Evolutionary conservation across 2,888 invertebrate genomes (phyloP).

Genomic region (Baronia brevicornis): DNA sequence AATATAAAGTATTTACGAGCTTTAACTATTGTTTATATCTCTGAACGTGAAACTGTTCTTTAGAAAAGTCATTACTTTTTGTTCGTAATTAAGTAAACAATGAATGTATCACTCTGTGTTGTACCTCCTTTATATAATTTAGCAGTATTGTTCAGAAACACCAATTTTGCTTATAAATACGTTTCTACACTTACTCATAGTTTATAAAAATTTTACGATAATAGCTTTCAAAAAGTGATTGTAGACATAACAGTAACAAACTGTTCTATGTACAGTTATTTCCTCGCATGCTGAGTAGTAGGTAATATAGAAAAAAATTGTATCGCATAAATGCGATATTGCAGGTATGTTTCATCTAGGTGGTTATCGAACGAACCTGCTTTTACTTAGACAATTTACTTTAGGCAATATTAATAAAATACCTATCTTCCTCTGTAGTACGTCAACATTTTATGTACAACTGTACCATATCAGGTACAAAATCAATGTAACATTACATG

Average conservation of each 20-base stretch:
- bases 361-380: slow-evolving; percentile 19
- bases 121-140: slow-evolving; percentile 12
- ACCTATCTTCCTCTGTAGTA: slow-evolving; percentile 44
- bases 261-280: slow-evolving; percentile 44
- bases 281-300: slow-evolving; percentile 49
- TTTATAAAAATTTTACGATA: slow-evolving; percentile 22
- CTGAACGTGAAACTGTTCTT: slow-evolving; percentile 20
- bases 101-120: slow-evolving; percentile 10
- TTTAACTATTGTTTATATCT: slow-evolving; percentile 40
- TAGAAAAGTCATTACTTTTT: slow-evolving; percentile 18
- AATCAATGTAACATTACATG: slow-evolving; percentile 65
- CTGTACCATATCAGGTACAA: slow-evolving; percentile 65
- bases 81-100: slow-evolving; percentile 15
- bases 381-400: slow-evolving; percentile 44
- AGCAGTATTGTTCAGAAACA: slow-evolving; percentile 13
- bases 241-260: slow-evolving; percentile 51
- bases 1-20: slow-evolving; percentile 42
- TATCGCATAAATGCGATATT: slow-evolving; percentile 24
- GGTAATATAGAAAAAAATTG: slow-evolving; percentile 21
- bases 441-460: slow-evolving; percentile 54
- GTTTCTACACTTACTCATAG: no score
- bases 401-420: slow-evolving; percentile 45
- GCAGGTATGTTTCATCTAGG: slow-evolving; percentile 17
- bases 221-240: slow-evolving; percentile 45
- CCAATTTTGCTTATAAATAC: background rate